Evolutionary conservation across 1,140 invertebrate species (phyloP).

Genomic region (Drosophila bocki): DNA sequence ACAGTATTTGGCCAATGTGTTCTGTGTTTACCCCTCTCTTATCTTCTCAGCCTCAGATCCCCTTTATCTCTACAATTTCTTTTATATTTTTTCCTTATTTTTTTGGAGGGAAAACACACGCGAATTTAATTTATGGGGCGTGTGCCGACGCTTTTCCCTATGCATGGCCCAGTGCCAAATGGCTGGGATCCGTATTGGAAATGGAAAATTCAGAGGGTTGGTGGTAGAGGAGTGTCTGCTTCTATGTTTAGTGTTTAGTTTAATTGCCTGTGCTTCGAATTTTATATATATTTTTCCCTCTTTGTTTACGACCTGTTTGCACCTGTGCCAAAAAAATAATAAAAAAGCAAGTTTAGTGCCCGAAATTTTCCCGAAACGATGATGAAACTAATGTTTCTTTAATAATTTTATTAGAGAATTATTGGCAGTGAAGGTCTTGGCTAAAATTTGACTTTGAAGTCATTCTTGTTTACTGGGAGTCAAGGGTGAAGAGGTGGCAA

Average conservation of each 20-base stretch:
- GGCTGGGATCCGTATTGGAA: conserved; percentile 23
- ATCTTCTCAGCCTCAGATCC: conserved; percentile 16
- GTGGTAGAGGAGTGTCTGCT: neutral
- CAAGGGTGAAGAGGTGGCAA: conserved; percentile 20
- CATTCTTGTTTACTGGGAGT: conserved; percentile 7
- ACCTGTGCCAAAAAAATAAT: conserved; percentile 63
- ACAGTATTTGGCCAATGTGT: conserved; percentile 61
- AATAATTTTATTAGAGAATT: conserved; percentile 5
- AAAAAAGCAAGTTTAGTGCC: conserved; percentile 18
- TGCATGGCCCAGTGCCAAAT: conserved; percentile 75
- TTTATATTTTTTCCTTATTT: neutral
- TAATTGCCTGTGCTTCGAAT: conserved; percentile 69
- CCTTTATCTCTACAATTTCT: neutral
- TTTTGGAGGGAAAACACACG: conserved; percentile 52
- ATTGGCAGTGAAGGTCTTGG: conserved; percentile 21
- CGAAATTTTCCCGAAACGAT: conserved; percentile 6
- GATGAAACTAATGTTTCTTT: conserved; percentile 28
- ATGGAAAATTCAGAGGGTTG: conserved; percentile 8
- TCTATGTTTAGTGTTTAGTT: conserved; percentile 63
- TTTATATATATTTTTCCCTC: conserved; percentile 16
- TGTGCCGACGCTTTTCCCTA: conserved; percentile 56
- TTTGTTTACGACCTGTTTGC: conserved; percentile 75
- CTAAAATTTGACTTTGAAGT: conserved; percentile 30
- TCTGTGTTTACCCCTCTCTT: conserved; percentile 34
- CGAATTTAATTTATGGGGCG: conserved; percentile 80